Conservation (phyloP, 2,888 invertebrate genomes). For the Drosophila pseudotalamancana region DNA sequence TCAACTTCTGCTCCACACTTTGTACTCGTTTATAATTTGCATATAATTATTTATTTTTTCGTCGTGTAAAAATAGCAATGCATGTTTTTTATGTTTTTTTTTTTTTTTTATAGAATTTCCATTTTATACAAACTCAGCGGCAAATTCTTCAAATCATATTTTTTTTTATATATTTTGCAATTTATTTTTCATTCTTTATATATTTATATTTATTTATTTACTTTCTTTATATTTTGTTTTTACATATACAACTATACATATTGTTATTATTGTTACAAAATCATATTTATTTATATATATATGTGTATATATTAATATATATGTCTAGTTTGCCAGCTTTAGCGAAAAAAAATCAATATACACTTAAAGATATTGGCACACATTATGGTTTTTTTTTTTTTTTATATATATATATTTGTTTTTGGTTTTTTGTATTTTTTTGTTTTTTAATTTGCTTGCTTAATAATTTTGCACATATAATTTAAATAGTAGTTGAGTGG, state of each 20-base stretch:
- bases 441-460: neutral
- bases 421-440: neutral
- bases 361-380: slow-evolving; percentile 81
- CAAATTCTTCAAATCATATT: slow-evolving; percentile 42
- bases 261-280: slow-evolving; percentile 66
- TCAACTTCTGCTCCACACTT: slow-evolving; percentile 61
- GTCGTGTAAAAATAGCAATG: slow-evolving; percentile 73
- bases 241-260: slow-evolving; percentile 51
- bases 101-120: slow-evolving; percentile 33
- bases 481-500: slow-evolving; percentile 28
- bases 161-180: slow-evolving; percentile 10
- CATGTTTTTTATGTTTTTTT: slow-evolving; percentile 13
- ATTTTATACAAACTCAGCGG: slow-evolving; percentile 71
- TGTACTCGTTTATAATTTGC: slow-evolving; percentile 67
- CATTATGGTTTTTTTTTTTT: slow-evolving; percentile 54
- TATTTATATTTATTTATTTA: slow-evolving; percentile 1
- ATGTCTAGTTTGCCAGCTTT: slow-evolving; percentile 42
- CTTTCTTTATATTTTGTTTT: slow-evolving; percentile 12
- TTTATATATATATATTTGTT: neutral
- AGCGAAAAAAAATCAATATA: slow-evolving; percentile 56
- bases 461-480: slow-evolving; percentile 13
- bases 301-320: neutral
- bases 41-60: slow-evolving; percentile 13
- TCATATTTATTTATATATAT: slow-evolving; percentile 15
- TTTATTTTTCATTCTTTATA: slow-evolving; percentile 4